Base-by-base conservation (phyloP, 2,888 invertebrate species). In the Sycophila texana region DNA sequence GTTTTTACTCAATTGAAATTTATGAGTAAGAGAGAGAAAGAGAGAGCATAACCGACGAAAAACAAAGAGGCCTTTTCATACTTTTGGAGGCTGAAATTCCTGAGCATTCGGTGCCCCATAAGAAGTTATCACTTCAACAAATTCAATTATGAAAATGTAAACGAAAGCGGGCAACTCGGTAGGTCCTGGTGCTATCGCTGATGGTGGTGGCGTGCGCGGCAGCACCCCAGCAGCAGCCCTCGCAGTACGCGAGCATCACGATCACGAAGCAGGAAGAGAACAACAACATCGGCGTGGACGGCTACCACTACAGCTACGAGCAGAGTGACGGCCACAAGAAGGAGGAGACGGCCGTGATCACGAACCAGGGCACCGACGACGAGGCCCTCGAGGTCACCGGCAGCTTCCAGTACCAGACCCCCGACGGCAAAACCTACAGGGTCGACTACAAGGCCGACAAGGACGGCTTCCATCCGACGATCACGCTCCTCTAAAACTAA, bases 261-360 rank as follows among this genome's bases (percentile, higher is more conserved):
- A 89, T 90, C 73, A 80, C 87, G 5, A 87, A 85, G 26, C 89
- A 90, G 77, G 90, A 90, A 65, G 90, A 90, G 76, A 85, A 86
- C 71, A 89, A 90, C 83, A 90, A 88, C 82, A 90, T 90, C 76
- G 90, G 90, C 3, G 87, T 90, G 5, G 85, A 84, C 49, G 87
- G 89, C 57, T 90, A 90, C 81, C 89, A 87, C 80, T 90, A 88
- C 83, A 89, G 89, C 76, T 90, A 89, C 80, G 90, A 89, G 81
- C 90, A 89, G 70, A 90, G 90, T 82, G 90, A 90, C 70, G 90
- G 90, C 0, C 90, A 90, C 67, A 89, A 87, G 65, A 86, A 89
- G 70, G 90, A 90, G 67, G 90, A 90, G 82, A 90, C 90, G 12
- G 90, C 89, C 1, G 88, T 90, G 68, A 77, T 90, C 47, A 85